These are phyloP conservation scores for Marisa cornuarietis DNA, from an alignment of 1,140 invertebrate species.

Conservation along the genomic window DNA sequence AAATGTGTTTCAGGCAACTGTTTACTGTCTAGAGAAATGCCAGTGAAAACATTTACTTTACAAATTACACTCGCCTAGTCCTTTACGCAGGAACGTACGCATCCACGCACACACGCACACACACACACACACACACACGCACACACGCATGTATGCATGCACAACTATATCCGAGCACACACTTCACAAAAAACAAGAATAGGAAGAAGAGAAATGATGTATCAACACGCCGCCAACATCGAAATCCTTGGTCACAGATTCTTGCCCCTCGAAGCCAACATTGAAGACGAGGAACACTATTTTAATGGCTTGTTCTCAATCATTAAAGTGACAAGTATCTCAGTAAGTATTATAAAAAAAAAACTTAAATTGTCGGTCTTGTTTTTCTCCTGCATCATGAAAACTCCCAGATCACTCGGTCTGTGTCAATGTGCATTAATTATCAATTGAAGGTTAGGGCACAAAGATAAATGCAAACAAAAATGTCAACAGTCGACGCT, in stretches of 20 bases:
- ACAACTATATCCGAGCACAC: background rate
- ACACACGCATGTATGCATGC: no score
- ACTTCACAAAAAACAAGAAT: background rate
- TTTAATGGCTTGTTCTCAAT: background rate
- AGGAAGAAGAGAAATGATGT: background rate
- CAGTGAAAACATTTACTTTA: background rate
- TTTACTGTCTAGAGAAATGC: background rate
- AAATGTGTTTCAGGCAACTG: no score
- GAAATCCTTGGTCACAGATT: background rate
- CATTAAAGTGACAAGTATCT: background rate
- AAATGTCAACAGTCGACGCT: background rate
- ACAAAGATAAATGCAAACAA: background rate
- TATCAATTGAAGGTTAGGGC: background rate
- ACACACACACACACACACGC: constrained; percentile 8
- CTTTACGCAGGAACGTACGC: background rate
- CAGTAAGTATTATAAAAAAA: background rate
- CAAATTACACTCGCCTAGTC: background rate
- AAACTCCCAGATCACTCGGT: no score
- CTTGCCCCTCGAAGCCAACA: background rate
- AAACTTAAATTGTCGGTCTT: background rate
- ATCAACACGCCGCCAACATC: no score
- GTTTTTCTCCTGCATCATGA: no score
- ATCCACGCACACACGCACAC: background rate
- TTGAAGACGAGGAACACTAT: background rate
- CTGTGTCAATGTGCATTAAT: background rate